These are phyloP conservation scores for Elanoides forficatus DNA, from an alignment of 2,113 vertebrate species.

Conservation along the genomic window DNA sequence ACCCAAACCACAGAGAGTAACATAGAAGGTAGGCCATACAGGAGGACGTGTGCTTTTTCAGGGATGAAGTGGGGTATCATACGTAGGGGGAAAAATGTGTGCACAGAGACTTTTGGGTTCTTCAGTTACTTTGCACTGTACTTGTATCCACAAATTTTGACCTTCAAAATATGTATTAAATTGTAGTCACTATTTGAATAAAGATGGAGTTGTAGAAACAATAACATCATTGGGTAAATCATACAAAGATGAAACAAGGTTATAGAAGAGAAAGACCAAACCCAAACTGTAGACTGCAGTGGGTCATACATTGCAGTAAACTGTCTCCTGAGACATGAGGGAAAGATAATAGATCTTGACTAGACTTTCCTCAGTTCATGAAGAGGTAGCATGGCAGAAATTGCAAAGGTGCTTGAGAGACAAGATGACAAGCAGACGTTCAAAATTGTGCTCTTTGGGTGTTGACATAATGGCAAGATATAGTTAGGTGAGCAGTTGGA, in stretches of 20 bases:
- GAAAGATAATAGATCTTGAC: not conserved
- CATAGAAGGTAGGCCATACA: not conserved
- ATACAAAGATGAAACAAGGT: not conserved
- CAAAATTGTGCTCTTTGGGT: not conserved
- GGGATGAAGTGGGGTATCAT: not conserved
- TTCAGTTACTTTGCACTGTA: not conserved
- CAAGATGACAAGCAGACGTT: not conserved
- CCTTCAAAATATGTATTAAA: not conserved
- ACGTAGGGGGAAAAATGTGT: rapidly evolving
- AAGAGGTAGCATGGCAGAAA: not conserved
- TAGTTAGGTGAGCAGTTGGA: not conserved
- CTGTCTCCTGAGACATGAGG: not conserved
- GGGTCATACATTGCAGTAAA: not conserved
- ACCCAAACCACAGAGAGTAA: not conserved
- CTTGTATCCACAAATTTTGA: not conserved
- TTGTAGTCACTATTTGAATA: not conserved
- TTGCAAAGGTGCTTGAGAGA: not conserved
- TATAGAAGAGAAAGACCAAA: not conserved
- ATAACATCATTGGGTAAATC: not conserved
- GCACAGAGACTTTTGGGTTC: not conserved
- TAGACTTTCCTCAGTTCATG: not conserved
- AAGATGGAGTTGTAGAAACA: not conserved
- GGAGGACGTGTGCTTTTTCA: not conserved
- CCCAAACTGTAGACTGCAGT: not conserved
- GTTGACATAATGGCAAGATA: not conserved